Evolutionary conservation across 2,888 invertebrate species (phyloP), one percentile per base, ranked within the genome.

Genomic region (Agrotis segetum): DNA sequence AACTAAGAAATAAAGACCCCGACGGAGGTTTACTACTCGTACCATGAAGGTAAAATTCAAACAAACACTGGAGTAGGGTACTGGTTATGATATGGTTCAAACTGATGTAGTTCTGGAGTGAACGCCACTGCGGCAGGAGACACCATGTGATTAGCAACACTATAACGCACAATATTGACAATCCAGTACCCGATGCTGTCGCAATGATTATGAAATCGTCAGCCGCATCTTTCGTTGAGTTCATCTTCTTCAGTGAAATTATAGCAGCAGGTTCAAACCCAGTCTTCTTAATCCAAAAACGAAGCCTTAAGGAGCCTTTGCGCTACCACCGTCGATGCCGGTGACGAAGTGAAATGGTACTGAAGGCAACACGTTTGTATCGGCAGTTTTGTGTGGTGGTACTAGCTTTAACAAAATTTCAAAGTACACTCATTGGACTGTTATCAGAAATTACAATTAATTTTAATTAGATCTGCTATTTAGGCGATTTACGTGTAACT

Each of bases 51-150:
- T 7, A 3, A 40, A 1, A 19, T 40, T 17, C 0, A 21, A 44
- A 9, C n/a, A 19, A 17, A 52, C 34, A 53, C 24, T 75, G 49
- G 16, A 16, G 53, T n/a, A 58, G 9, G 1, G 78, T 60, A 46
- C 81, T 55, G 2, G 44, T 49, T 52, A 81, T 55, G 3, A 79
- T 64, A 56, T 79, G 78, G 52, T 81, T 77, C 16, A 79, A 16
- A 17, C 53, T 66, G 24, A 79, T 63, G 52, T 46, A 79, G 61
- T 77, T 77, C 7, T 65, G 82, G 14, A 79, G 78, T 17, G 77
- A 47, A n/a, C 71, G 66, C 79, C 79, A 79, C 17, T 64, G 61
- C 11, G 79, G 82, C 1, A 81, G 13, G 6, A 81, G 50, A 40
- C 53, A 71, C 71, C 78, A 79, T 50, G 58, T 71, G 24, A 17